Evolutionary conservation across 2,797 vertebrate genomes (phyloP), one percentile per base, ranked within the genome.

Genomic region (Periparus ater): DNA sequence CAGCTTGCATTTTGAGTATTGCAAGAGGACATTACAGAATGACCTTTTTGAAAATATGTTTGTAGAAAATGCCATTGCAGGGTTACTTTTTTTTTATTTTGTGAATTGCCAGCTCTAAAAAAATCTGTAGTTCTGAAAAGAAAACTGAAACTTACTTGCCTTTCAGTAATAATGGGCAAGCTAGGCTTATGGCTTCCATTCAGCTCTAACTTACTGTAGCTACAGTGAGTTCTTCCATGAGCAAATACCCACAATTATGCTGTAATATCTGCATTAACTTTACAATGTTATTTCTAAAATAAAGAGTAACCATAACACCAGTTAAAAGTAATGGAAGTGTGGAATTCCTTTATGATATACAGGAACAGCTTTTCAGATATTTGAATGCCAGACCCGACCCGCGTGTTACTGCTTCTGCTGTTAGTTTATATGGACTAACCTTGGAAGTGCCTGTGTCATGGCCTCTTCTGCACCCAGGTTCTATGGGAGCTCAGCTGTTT

Each of bases 11-110:
- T 92, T 66, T 70, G 29, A 65, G 7, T 71, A 60, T 75, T 92
- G 75, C 78, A 94, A 94, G 89, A 82, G 75, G 91, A 96, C 91
- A 75, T 93, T 79, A 75, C 48, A 87, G 71, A 36, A 60, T 44
- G 36, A 66, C 44, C 66, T 68, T 82, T 63, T 34, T 45, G 30
- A 83, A 92, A 93, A 29, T 48, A 20, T 67, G 13, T 45, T 58
- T 77, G 55, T 74, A 80, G 58, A 80, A 90, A 88, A 89, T 81
- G 6, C 32, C 8, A 40, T 36, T 79, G 75, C 36, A 70, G 25
- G 30, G 25, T 85, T 92, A 25, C 14, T 32, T 58, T 36, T 70
- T 70, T 66, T 38, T 63, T 40, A 60, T 67, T 90, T 67, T 27
- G 27, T 68, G 55, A 91, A 44, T 78, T 89, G 51, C 44, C 26